Base-by-base conservation (phyloP, 2,888 invertebrate genomes). In the Phalera bucephala region DNA sequence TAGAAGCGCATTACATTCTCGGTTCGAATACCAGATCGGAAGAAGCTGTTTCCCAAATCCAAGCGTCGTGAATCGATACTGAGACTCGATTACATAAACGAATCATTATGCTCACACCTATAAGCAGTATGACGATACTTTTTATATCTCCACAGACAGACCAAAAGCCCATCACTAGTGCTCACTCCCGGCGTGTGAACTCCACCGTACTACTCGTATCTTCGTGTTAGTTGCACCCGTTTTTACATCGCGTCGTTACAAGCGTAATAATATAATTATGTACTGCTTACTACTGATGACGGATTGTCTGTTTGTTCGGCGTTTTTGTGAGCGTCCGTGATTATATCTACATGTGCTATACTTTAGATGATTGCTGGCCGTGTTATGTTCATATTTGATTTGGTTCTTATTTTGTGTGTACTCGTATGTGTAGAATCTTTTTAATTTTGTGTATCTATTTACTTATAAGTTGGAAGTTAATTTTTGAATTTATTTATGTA, bases 11-110 rank as follows among this genome's bases (percentile, higher is more conserved):
- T n/a, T n/a, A n/a, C n/a, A n/a, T n/a, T n/a, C n/a, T n/a, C n/a
- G n/a, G n/a, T n/a, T 36, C 46, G 38, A 40, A 33, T 47, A 33
- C 36, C 53, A 47, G n/a, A n/a, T n/a, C 55, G 19, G 19, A 5
- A 19, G 19, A 7, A 3, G 19, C n/a, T n/a, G n/a, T n/a, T n/a
- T n/a, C n/a, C n/a, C n/a, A n/a, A n/a, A n/a, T n/a, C n/a, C n/a
- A n/a, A n/a, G n/a, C n/a, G n/a, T n/a, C n/a, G n/a, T n/a, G n/a
- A n/a, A n/a, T n/a, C n/a, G n/a, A n/a, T n/a, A n/a, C n/a, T n/a
- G n/a, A n/a, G n/a, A n/a, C n/a, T n/a, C n/a, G n/a, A n/a, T n/a
- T n/a, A n/a, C n/a, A n/a, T n/a, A n/a, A n/a, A n/a, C n/a, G n/a
- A n/a, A n/a, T n/a, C n/a, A n/a, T n/a, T n/a, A n/a, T n/a, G n/a